Evolutionary conservation across 1,140 invertebrate species (phyloP).

Genomic region (Pseudomyrmex flavicornis): DNA sequence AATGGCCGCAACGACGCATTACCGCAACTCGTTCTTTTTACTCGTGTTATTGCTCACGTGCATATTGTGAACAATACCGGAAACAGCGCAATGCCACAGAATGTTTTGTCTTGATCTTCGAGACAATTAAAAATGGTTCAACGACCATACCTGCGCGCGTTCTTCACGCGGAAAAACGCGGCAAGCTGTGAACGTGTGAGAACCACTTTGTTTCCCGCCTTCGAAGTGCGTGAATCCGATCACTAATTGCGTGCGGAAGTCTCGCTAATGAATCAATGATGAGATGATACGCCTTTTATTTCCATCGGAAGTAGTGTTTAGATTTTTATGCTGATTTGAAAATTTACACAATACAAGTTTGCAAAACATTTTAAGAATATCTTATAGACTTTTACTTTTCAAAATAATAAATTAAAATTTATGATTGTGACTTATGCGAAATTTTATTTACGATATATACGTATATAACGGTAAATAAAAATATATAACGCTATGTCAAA

Average conservation of each 20-base stretch:
- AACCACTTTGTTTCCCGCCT: slow-evolving; percentile 49
- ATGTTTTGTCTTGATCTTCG: slow-evolving; percentile 58
- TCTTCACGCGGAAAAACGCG: slow-evolving; percentile 34
- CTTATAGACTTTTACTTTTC: no score
- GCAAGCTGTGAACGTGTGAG: slow-evolving; percentile 15
- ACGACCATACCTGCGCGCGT: background rate
- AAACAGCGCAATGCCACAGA: slow-evolving; percentile 54
- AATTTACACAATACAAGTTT: no score
- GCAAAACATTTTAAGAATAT: no score
- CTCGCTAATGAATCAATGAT: slow-evolving; percentile 28
- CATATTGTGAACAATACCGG: slow-evolving; percentile 61
- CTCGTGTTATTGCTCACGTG: background rate
- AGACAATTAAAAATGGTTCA: slow-evolving; percentile 65
- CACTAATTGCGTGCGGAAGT: slow-evolving; percentile 30
- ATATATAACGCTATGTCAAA: background rate
- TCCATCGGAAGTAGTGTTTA: no score
- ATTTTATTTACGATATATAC: no score
- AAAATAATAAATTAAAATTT: no score
- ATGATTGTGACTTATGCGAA: no score
- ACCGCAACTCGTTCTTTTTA: slow-evolving; percentile 46
- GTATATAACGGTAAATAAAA: background rate
- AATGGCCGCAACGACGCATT: slow-evolving; percentile 26
- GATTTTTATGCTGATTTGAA: no score
- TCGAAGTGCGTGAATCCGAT: slow-evolving; percentile 28
- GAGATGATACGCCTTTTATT: background rate